Percentiles rank a stretch among this genome's conserved stretches.
Conservation (phyloP, 2,113 vertebrate species). For the Leucoraja erinaceus region DNA sequence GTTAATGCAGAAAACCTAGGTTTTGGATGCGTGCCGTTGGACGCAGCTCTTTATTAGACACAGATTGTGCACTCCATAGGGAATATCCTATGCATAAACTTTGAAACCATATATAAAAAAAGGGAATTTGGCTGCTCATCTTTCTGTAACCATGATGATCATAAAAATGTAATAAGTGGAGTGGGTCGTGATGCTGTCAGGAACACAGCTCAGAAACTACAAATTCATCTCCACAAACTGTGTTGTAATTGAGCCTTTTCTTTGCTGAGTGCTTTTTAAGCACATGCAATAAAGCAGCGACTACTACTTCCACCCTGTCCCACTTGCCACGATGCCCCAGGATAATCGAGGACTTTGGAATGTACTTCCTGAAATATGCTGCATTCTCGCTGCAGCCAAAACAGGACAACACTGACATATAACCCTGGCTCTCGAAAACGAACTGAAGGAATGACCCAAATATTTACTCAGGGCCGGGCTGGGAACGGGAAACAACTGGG, state of each 20-base stretch:
- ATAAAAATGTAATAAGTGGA: neutral
- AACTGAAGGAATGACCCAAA: neutral
- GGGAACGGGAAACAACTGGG: neutral
- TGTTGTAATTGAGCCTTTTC: neutral
- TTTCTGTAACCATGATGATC: neutral
- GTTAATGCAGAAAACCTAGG: neutral
- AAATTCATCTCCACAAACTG: neutral
- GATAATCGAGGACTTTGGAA: neutral
- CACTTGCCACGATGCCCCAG: neutral
- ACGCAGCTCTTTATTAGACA: neutral
- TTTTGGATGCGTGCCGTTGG: neutral
- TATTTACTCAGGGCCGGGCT: neutral
- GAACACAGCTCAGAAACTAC: neutral
- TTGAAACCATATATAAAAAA: conserved; percentile 13
- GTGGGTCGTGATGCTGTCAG: neutral
- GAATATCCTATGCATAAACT: neutral
- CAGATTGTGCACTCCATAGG: neutral
- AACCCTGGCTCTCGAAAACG: neutral
- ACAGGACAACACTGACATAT: neutral
- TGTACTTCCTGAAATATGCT: neutral
- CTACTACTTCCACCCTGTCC: no score
- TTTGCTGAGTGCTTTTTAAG: neutral
- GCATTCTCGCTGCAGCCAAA: neutral
- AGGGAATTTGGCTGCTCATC: neutral
- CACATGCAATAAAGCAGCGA: neutral